phyloP scores from a whole-genome alignment of 2,888 invertebrate species.

The Oscheius sp. region DNA sequence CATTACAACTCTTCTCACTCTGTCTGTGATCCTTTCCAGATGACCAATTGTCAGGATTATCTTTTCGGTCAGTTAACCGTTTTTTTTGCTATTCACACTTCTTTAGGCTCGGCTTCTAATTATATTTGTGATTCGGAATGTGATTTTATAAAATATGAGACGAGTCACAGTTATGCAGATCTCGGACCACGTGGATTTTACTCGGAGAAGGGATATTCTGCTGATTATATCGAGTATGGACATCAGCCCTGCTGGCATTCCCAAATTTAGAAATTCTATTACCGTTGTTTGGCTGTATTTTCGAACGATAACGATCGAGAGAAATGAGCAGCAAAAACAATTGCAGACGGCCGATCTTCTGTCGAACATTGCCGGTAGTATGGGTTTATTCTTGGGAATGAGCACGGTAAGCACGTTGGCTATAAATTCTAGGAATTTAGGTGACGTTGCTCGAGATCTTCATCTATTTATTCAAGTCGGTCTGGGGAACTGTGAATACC shows the following conservation, averaged over 20 bases:
- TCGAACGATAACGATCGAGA: constrained; percentile 56
- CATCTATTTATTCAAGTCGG: constrained; percentile 61
- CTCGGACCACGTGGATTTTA: constrained; percentile 14
- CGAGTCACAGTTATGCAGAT: constrained; percentile 41
- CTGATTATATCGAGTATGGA: constrained; percentile 37
- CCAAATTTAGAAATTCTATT: constrained; percentile 36
- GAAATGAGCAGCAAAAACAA: constrained; percentile 63
- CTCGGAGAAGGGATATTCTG: constrained; percentile 14
- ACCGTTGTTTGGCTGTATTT: constrained; percentile 50
- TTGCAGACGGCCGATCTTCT: constrained; percentile 62
- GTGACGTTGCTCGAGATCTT: constrained; percentile 65
- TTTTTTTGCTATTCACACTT: background rate
- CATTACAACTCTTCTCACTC: constrained; percentile 20
- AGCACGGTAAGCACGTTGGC: constrained; percentile 46
- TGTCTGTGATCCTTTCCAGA: constrained; percentile 41
- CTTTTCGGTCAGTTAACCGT: constrained; percentile 6
- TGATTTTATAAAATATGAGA: constrained; percentile 48
- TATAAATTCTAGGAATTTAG: constrained; percentile 7
- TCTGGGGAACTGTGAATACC: constrained; percentile 60
- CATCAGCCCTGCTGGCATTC: too few species aligned
- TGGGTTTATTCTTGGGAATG: constrained; percentile 68
- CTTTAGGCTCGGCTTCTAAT: constrained; percentile 21
- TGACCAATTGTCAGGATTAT: constrained; percentile 31
- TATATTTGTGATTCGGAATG: constrained; percentile 53
- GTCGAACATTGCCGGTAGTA: constrained; percentile 65